These are phyloP conservation scores for Epinotia nisella DNA, from an alignment of 2,888 invertebrate genomes.

Conservation along the genomic window DNA sequence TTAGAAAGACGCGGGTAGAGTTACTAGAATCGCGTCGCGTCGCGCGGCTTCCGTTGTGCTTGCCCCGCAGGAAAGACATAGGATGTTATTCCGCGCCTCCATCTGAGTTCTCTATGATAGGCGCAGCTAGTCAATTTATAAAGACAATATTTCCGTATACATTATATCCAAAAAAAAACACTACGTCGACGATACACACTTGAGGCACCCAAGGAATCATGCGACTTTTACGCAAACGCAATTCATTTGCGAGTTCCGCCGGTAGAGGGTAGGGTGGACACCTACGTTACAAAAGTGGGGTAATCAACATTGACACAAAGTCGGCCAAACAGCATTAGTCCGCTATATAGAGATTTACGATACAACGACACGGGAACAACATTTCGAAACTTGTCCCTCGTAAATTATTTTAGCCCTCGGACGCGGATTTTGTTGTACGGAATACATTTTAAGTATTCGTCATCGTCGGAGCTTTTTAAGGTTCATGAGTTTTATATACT, in stretches of 20 bases:
- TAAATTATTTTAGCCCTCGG: slow-evolving; percentile 58
- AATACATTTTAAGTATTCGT: slow-evolving; percentile 43
- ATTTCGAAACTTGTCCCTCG: slow-evolving; percentile 58
- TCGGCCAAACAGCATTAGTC: slow-evolving; percentile 61
- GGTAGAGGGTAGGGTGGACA: slow-evolving; percentile 36
- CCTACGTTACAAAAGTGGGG: slow-evolving; percentile 47
- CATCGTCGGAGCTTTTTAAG: slow-evolving; percentile 44
- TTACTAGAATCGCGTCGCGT: too few species aligned
- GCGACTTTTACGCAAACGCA: not conserved
- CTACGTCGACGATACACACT: not conserved
- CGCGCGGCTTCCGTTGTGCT: too few species aligned
- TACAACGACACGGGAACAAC: slow-evolving; percentile 64
- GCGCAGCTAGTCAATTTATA: too few species aligned
- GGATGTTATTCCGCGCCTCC: too few species aligned
- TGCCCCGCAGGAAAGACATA: too few species aligned
- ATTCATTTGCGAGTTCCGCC: slow-evolving; percentile 18
- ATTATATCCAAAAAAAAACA: too few species aligned
- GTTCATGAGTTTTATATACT: slow-evolving; percentile 39
- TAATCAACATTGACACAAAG: slow-evolving; percentile 62
- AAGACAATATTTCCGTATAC: too few species aligned
- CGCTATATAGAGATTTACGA: slow-evolving; percentile 68
- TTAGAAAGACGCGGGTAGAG: too few species aligned
- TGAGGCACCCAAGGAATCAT: not conserved
- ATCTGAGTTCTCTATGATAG: too few species aligned
- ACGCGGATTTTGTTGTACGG: slow-evolving; percentile 50